Evolutionary conservation across 64 coral and sea anemone species (phyloP).

Genomic region (Trachythela sp.): DNA sequence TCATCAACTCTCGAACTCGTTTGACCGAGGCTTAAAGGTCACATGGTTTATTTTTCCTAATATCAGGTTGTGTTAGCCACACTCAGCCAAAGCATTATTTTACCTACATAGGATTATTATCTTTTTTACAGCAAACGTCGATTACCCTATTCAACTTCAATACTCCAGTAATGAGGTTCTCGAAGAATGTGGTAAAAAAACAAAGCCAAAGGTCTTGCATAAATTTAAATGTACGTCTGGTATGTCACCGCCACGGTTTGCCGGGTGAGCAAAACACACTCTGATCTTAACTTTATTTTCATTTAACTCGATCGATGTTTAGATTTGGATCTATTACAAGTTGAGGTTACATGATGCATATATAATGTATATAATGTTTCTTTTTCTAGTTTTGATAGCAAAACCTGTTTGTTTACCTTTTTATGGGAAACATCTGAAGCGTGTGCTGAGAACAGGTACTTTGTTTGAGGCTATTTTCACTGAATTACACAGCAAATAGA

Average conservation of each 20-base stretch:
- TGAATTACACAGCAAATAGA: background rate
- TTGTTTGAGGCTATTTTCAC: background rate
- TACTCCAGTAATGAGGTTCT: background rate
- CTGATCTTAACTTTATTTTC: too few species aligned
- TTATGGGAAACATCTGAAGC: background rate
- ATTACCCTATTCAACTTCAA: background rate
- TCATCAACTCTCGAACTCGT: too few species aligned
- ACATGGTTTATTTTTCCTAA: too few species aligned
- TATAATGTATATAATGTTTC: too few species aligned
- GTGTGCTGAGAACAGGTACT: background rate
- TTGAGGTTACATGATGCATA: background rate
- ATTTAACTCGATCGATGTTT: too few species aligned
- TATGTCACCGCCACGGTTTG: background rate
- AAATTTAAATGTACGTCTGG: background rate
- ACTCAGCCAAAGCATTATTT: background rate
- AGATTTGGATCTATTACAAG: too few species aligned
- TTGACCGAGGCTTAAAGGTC: too few species aligned
- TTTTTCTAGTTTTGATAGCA: background rate
- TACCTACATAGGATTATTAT: too few species aligned
- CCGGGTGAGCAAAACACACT: too few species aligned
- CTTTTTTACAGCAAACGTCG: background rate
- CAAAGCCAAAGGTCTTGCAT: background rate
- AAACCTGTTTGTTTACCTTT: background rate
- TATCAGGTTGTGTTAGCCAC: background rate
- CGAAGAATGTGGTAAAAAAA: background rate